These are phyloP conservation scores for Rhagonycha lutea DNA, from an alignment of 2,888 invertebrate genomes.

Conservation along the genomic window DNA sequence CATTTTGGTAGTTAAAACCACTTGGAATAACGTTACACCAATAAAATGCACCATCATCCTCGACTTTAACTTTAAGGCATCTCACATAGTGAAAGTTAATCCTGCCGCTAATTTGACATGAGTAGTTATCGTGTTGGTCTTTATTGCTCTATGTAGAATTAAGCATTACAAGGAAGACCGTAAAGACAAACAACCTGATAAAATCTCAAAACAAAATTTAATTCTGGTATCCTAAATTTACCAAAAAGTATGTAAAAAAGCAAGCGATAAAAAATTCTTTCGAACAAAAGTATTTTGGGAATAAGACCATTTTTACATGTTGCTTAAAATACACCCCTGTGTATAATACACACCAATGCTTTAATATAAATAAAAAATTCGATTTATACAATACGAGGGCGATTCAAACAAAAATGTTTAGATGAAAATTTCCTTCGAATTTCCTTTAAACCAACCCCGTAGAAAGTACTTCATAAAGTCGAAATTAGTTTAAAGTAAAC, in stretches of 20 bases:
- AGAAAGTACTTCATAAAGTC: neutral
- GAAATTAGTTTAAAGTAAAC: neutral
- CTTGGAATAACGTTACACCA: slow-evolving; percentile 14
- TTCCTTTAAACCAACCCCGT: neutral
- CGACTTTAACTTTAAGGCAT: slow-evolving; percentile 13
- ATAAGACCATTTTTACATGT: slow-evolving; percentile 27
- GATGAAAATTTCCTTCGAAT: neutral
- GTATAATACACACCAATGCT: neutral
- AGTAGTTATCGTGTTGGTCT: slow-evolving; percentile 24
- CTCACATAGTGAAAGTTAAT: slow-evolving; percentile 17
- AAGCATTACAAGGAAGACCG: neutral
- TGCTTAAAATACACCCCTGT: slow-evolving; percentile 19
- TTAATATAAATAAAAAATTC: neutral
- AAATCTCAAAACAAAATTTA: neutral
- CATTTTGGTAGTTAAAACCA: neutral
- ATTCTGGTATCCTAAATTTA: neutral
- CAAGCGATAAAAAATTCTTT: neutral
- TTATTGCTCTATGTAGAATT: slow-evolving; percentile 10
- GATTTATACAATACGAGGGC: neutral
- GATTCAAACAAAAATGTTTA: neutral
- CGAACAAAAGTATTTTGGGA: slow-evolving; percentile 12
- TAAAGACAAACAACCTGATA: neutral
- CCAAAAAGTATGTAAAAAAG: neutral
- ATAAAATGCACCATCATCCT: slow-evolving; percentile 22
- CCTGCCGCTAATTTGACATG: slow-evolving; percentile 18